Evolutionary conservation across 2,797 vertebrate species (phyloP), one percentile per base, ranked within the genome.

Genomic region (Hydrophis major): DNA sequence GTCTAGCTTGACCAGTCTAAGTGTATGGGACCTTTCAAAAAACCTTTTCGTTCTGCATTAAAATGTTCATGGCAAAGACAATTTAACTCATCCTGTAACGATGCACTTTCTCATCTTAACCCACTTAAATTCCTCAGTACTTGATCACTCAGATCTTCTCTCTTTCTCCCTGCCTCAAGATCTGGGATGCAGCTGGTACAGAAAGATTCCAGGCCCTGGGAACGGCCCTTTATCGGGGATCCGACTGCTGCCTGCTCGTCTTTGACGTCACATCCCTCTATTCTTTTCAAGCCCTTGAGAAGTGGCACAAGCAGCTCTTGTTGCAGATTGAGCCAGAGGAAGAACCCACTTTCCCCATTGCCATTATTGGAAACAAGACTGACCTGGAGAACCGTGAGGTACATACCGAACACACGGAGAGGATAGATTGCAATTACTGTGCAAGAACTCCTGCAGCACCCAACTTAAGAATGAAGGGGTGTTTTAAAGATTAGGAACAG

Each of bases 171-270:
- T 56, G 22, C 47, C 55, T 32, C 32, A 22, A 93, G 98, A 97
- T 98, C 91, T 98, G 98, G 97, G 97, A 98, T 96, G 97, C 97
- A 1, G 97, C 97, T 0, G 97, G 97, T 1, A 97, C 97, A 1
- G 97, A 98, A 94, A 95, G 97, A 91, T 98, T 98, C 95, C 97
- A 97, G 92, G 97, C 97, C 6, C 94, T 98, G 96, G 97, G 97
- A 4, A 95, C 94, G 0, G 95, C 96, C 2, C 94, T 98, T 16
- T 98, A 97, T 94, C 92, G 96, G 61, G 97, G 97, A 0, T 93
- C 97, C 50, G 96, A 98, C 94, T 98, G 98, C 95, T 98, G 97
- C 95, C 90, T 98, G 66, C 96, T 98, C 86, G 96, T 98, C 93
- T 98, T 97, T 42, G 97, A 98, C 55, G 97, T 98, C 91, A 97